A percentile compares a stretch with the other conserved stretches of the same genome.
phyloP scores from a whole-genome alignment of 2,888 invertebrate genomes.

The Nomada lathburiana region DNA sequence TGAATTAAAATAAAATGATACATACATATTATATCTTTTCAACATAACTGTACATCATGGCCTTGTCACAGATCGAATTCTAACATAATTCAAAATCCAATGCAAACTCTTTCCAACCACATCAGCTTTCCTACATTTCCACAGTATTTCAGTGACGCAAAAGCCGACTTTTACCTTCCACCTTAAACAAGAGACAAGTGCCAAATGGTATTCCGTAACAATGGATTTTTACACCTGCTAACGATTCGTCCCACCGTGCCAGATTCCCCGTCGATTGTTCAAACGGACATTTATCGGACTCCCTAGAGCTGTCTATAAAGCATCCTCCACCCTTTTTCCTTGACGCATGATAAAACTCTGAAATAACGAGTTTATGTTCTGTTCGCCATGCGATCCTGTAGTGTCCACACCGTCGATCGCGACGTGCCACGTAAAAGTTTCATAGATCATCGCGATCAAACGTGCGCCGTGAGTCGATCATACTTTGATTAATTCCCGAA shows the following conservation, averaged over 20 bases:
- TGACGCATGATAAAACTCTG: slow-evolving; percentile 71
- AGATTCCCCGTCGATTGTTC: slow-evolving; percentile 47
- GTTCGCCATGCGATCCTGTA: slow-evolving; percentile 68
- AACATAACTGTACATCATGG: too few species aligned
- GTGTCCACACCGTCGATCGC: slow-evolving; percentile 55
- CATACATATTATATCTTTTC: too few species aligned
- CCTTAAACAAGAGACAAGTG: background rate
- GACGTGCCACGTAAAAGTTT: slow-evolving; percentile 47
- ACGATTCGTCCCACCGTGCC: slow-evolving; percentile 14
- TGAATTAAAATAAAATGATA: too few species aligned
- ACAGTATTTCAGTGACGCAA: background rate
- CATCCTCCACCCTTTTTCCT: slow-evolving; percentile 60
- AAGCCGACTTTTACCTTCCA: too few species aligned
- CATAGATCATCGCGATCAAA: slow-evolving; percentile 5
- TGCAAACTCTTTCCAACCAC: too few species aligned
- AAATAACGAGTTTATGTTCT: slow-evolving; percentile 78
- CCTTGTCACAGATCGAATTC: too few species aligned
- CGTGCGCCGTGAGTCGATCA: background rate
- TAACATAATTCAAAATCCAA: too few species aligned
- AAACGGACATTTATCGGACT: slow-evolving; percentile 72
- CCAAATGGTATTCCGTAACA: background rate
- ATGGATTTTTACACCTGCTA: too few species aligned
- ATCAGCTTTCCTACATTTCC: too few species aligned
- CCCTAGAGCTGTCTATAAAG: slow-evolving; percentile 68
- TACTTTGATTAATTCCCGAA: background rate